phyloP scores from a whole-genome alignment of 2,888 invertebrate genomes.

The Magallana nippona region DNA sequence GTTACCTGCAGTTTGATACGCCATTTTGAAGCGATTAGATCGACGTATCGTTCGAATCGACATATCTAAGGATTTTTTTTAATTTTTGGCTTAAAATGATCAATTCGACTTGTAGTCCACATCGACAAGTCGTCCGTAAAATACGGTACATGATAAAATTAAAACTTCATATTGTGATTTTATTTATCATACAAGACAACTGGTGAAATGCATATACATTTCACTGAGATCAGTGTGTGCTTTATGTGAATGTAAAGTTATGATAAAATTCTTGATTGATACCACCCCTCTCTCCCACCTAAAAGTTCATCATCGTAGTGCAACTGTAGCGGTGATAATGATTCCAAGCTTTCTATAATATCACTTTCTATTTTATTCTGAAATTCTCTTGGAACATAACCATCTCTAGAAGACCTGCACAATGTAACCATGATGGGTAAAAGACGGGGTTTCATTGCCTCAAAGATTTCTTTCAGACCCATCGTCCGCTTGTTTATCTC shows the following conservation, averaged over 20 bases:
- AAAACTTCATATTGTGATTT: too few relatives aligned
- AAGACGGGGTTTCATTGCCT: conserved; percentile 47
- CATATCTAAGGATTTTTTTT: too few relatives aligned
- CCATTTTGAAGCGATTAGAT: too few relatives aligned
- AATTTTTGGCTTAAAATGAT: too few relatives aligned
- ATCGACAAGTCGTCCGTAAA: too few relatives aligned
- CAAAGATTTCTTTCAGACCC: conserved; percentile 56
- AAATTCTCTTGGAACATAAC: conserved; percentile 71
- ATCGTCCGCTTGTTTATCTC: conserved; percentile 59
- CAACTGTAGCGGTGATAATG: conserved; percentile 55
- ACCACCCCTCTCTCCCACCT: conserved; percentile 71
- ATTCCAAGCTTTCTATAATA: conserved; percentile 58
- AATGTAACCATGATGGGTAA: conserved; percentile 67
- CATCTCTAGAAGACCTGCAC: conserved; percentile 74
- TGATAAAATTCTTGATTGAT: neutral
- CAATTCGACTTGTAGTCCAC: too few relatives aligned
- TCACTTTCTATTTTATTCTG: conserved; percentile 66
- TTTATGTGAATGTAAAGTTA: neutral
- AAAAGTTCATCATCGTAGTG: conserved; percentile 70
- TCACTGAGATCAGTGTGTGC: too few relatives aligned
- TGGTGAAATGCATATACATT: too few relatives aligned
- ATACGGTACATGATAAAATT: too few relatives aligned
- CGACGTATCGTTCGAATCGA: too few relatives aligned
- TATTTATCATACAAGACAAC: too few relatives aligned
- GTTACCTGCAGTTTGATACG: too few relatives aligned